These are phyloP conservation scores for Seira musarum DNA, from an alignment of 2,888 invertebrate genomes.

Conservation along the genomic window DNA sequence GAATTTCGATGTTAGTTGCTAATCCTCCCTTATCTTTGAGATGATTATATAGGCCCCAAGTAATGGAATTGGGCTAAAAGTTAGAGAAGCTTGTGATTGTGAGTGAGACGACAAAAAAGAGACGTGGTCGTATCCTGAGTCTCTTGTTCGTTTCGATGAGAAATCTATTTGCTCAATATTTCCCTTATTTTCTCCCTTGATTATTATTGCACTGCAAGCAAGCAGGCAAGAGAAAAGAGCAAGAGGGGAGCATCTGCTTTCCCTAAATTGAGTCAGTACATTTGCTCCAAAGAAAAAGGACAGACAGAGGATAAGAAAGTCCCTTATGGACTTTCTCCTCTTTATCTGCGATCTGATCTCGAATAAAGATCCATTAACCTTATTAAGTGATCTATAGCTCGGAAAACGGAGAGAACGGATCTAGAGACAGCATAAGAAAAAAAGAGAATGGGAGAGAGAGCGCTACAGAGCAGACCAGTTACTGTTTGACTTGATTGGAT, in stretches of 20 bases:
- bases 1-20: too few species aligned
- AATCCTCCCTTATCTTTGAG: too few species aligned
- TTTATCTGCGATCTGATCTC: slow-evolving; percentile 45
- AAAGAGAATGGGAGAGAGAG: background rate
- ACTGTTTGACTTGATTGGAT: background rate
- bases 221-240: background rate
- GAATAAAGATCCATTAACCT: slow-evolving; percentile 53
- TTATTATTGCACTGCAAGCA: background rate
- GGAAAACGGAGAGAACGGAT: background rate
- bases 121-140: too few species aligned
- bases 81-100: too few species aligned
- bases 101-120: too few species aligned
- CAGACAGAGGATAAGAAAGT: slow-evolving; percentile 14
- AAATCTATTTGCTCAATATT: too few species aligned
- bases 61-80: too few species aligned
- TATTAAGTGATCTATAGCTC: slow-evolving; percentile 42
- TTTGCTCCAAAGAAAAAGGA: background rate
- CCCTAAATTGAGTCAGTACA: slow-evolving; percentile 24
- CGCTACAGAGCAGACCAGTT: background rate
- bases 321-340: slow-evolving; percentile 39
- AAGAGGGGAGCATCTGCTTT: slow-evolving; percentile 11
- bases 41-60: too few species aligned
- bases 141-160: too few species aligned
- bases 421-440: background rate
- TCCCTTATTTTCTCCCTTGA: background rate